These are phyloP conservation scores for Xenopus laevis DNA, from an alignment of 2,113 vertebrate species.

Conservation along the genomic window DNA sequence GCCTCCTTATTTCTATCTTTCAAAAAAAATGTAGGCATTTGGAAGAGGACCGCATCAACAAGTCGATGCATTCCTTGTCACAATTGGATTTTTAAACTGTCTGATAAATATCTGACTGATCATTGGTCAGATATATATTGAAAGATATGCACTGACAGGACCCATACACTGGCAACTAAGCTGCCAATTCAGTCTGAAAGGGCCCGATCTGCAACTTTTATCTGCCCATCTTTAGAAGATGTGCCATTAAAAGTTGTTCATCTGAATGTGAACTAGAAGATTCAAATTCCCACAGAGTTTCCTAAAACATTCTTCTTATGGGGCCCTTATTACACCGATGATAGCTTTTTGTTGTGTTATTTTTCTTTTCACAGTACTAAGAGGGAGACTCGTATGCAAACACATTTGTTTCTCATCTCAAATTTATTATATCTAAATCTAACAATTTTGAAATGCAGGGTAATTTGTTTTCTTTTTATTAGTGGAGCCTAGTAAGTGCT, in stretches of 20 bases:
- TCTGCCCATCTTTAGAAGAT: conserved; percentile 2
- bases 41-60: too few species aligned
- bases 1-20: too few species aligned
- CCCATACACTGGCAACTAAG: too few species aligned
- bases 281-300: conserved; percentile 34
- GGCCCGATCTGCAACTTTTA: too few species aligned
- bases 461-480: conserved; percentile 73
- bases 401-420: conserved; percentile 51
- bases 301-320: conserved; percentile 33
- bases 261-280: conserved; percentile 11
- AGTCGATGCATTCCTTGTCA: too few species aligned
- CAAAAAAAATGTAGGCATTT: too few species aligned
- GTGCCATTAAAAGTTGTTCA: conserved; percentile 32
- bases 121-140: too few species aligned
- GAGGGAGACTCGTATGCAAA: conserved; percentile 54
- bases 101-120: too few species aligned
- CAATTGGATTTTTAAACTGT: too few species aligned
- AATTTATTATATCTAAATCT: conserved; percentile 60
- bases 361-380: conserved; percentile 48
- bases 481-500: conserved; percentile 61
- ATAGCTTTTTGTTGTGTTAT: conserved; percentile 18
- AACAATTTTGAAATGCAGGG: conserved; percentile 60
- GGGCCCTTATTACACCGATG: conserved; percentile 55
- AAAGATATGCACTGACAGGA: too few species aligned
- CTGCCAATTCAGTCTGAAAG: too few species aligned